These are phyloP conservation scores for Periophthalmus magnuspinnatus DNA, from an alignment of 2,797 vertebrate genomes.

Conservation along the genomic window DNA sequence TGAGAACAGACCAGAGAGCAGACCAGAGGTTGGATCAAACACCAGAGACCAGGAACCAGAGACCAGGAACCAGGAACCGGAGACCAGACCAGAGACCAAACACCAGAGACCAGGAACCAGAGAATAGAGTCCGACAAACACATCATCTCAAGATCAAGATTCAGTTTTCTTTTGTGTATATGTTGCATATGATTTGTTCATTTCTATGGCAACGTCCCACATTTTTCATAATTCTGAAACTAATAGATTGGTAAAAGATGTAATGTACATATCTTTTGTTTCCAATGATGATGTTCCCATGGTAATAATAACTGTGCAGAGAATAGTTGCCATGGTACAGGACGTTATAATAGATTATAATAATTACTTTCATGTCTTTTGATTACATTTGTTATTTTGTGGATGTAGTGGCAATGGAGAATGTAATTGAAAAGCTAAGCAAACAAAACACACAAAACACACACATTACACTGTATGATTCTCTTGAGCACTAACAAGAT, in stretches of 20 bases:
- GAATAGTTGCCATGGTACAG: constrained; percentile 24
- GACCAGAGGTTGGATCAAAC: no score
- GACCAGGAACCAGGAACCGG: no score
- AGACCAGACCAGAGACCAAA: no score
- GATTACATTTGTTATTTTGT: background rate
- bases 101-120: no score
- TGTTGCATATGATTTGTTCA: background rate
- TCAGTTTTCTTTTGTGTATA: no score
- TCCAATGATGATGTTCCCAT: background rate
- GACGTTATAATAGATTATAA: background rate
- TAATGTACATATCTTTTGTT: background rate
- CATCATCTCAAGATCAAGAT: no score
- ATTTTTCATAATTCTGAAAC: background rate
- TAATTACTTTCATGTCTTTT: background rate
- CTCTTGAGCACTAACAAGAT: background rate
- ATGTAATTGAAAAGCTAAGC: background rate
- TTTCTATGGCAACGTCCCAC: background rate
- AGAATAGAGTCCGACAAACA: no score
- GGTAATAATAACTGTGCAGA: constrained; percentile 9
- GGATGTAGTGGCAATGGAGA: background rate
- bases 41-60: no score
- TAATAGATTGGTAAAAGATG: background rate
- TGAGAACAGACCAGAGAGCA: no score
- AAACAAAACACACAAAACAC: no score
- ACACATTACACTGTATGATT: background rate